phyloP scores from a whole-genome alignment of 2,888 invertebrate genomes.

The Diadegma fenestrale region DNA sequence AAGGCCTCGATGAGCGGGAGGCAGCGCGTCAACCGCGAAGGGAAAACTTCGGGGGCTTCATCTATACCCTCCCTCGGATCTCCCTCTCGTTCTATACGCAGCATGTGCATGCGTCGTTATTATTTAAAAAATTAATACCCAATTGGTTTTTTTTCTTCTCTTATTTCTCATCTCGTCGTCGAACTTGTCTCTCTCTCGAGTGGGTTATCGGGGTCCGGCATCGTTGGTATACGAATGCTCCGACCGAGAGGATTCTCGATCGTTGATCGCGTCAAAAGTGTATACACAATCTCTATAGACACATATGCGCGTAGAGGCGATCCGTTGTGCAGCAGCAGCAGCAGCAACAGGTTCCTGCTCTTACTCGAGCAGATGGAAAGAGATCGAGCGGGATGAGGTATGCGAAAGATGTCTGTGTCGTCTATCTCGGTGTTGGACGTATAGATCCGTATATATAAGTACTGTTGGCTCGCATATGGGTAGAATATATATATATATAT shows the following conservation, averaged over 20 bases:
- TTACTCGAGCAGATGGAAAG: slow-evolving; percentile 37
- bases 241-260: slow-evolving; percentile 31
- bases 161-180: slow-evolving; percentile 30
- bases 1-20: not conserved
- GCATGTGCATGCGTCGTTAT: not conserved
- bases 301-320: slow-evolving; percentile 43
- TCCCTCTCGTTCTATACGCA: too few relatives aligned
- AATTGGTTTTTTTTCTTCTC: not conserved
- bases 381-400: slow-evolving; percentile 47
- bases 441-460: slow-evolving; percentile 29
- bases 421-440: slow-evolving; percentile 32
- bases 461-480: slow-evolving; percentile 11
- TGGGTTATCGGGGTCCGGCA: slow-evolving; percentile 57
- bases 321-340: slow-evolving; percentile 32
- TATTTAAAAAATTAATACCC: not conserved
- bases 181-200: slow-evolving; percentile 41
- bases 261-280: slow-evolving; percentile 42
- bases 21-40: slow-evolving; percentile 54
- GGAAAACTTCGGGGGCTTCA: slow-evolving; percentile 63
- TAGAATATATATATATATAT: slow-evolving; percentile 18
- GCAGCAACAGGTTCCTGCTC: slow-evolving; percentile 19
- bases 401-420: slow-evolving; percentile 52
- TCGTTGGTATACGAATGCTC: slow-evolving; percentile 47
- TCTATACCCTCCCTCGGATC: slow-evolving; percentile 37
- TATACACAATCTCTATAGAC: slow-evolving; percentile 18